Evolutionary conservation across 2,797 vertebrate species (phyloP).

Genomic region (Eulemur coronatus): DNA sequence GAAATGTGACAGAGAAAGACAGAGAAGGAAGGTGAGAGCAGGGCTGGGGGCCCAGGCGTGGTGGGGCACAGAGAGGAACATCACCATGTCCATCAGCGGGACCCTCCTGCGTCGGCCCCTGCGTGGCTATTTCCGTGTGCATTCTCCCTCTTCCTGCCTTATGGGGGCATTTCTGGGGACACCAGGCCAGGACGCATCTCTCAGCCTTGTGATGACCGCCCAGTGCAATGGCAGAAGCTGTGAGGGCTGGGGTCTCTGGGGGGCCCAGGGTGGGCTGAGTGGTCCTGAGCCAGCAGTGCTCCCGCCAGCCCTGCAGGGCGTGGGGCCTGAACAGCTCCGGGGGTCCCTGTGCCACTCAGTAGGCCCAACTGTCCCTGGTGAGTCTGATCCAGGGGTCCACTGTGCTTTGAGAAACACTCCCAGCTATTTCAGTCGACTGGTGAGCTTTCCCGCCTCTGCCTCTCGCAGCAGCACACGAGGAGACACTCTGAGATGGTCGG

Average conservation of each 20-base stretch:
- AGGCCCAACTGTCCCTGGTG: background rate
- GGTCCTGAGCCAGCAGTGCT: rapidly evolving
- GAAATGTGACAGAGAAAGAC: background rate
- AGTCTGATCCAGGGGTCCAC: background rate
- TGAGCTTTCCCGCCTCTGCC: background rate
- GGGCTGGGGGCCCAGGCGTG: rapidly evolving
- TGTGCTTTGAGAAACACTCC: background rate
- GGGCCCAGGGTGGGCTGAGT: rapidly evolving
- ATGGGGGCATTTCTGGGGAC: rapidly evolving
- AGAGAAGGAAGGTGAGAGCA: too few species aligned
- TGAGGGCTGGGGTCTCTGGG: rapidly evolving
- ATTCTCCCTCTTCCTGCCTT: background rate
- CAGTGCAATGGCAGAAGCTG: background rate
- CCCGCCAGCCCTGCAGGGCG: rapidly evolving
- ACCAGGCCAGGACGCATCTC: background rate
- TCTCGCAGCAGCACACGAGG: rapidly evolving
- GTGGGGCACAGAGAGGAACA: too few species aligned
- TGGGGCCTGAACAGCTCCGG: background rate
- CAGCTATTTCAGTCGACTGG: rapidly evolving
- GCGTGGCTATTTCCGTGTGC: rapidly evolving
- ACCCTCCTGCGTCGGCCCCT: rapidly evolving
- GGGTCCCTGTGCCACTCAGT: background rate
- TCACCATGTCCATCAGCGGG: rapidly evolving
- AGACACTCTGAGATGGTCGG: background rate
- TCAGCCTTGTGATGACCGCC: background rate